Evolutionary conservation across 2,113 vertebrate species (phyloP).

Genomic region (Acinonyx jubatus): DNA sequence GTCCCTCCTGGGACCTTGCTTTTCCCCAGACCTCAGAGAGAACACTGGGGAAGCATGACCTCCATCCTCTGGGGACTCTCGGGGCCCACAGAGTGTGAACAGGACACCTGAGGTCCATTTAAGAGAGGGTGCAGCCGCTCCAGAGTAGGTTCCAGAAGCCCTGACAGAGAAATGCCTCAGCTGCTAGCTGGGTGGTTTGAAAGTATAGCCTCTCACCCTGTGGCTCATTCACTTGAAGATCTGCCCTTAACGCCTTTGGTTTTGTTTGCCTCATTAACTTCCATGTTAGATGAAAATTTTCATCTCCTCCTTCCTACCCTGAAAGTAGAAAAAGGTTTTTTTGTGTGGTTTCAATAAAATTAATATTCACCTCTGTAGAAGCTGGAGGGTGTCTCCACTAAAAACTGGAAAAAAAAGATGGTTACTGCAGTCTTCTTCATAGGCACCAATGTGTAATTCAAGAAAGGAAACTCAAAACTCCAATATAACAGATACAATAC

Average conservation of each 20-base stretch:
- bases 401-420: neutral
- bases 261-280: neutral
- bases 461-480: neutral
- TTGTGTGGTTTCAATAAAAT: neutral
- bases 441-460: neutral
- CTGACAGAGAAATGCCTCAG: neutral
- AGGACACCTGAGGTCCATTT: neutral
- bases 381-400: neutral
- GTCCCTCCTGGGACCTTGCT: neutral
- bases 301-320: neutral
- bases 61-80: neutral
- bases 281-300: neutral
- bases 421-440: neutral
- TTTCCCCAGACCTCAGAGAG: neutral
- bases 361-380: neutral
- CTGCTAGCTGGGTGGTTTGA: neutral
- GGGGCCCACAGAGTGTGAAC: neutral
- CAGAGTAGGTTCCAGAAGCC: neutral
- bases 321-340: neutral
- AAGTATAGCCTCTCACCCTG: neutral
- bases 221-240: neutral
- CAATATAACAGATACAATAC: neutral
- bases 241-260: neutral
- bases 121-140: neutral
- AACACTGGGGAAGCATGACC: neutral